A percentile compares a stretch with the other conserved stretches of the same genome.
These are phyloP conservation scores for Misgurnus anguillicaudatus DNA, from an alignment of 2,113 vertebrate species.

Conservation along the genomic window DNA sequence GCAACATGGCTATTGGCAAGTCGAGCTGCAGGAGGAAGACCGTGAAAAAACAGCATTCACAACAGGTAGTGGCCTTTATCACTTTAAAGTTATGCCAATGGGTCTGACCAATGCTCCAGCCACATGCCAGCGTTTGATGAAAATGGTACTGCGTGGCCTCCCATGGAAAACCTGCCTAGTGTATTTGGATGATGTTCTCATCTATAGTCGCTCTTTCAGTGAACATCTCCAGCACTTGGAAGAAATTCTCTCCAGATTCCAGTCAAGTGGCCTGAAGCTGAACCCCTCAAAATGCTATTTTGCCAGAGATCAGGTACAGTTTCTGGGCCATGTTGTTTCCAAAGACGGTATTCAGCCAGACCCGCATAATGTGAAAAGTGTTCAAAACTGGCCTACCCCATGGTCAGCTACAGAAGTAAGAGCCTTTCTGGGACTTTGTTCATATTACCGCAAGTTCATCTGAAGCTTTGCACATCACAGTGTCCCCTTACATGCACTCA, in stretches of 20 bases:
- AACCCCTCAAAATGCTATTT: constrained; percentile 6
- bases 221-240: constrained; percentile 15
- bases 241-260: constrained; percentile 25
- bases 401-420: constrained; percentile 23
- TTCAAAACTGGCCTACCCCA: constrained; percentile 17
- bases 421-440: constrained; percentile 44
- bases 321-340: constrained; percentile 23
- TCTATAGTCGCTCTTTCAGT: not conserved
- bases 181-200: constrained; percentile 32
- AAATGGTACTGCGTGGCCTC: constrained; percentile 42
- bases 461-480: not conserved
- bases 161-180: constrained; percentile 37
- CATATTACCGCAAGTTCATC: constrained; percentile 39
- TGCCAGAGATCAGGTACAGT: not conserved
- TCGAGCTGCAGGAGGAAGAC: constrained; percentile 25
- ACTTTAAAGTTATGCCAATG: constrained; percentile 47
- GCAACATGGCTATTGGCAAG: constrained; percentile 18
- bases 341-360: constrained; percentile 15
- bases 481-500: not conserved
- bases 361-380: constrained; percentile 11
- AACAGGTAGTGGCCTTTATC: constrained; percentile 37
- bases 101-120: constrained; percentile 40
- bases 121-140: constrained; percentile 47
- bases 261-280: constrained; percentile 33
- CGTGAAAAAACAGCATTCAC: constrained; percentile 46